Evolutionary conservation across 1,140 invertebrate species (phyloP).

Genomic region (Pomacea maculata): DNA sequence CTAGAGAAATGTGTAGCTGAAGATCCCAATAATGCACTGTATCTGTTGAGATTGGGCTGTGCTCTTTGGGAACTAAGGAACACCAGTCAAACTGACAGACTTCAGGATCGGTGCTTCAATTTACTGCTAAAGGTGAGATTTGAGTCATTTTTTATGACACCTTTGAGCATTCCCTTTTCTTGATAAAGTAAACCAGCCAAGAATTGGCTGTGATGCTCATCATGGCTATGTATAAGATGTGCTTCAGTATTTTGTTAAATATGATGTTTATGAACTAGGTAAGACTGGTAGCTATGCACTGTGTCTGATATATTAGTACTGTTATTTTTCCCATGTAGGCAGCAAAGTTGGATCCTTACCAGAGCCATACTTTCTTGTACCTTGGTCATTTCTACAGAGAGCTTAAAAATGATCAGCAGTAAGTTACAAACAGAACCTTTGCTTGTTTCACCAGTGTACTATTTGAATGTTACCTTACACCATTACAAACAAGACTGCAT

Average conservation of each 20-base stretch:
- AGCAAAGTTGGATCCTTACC: conserved; percentile 77
- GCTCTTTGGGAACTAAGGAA: conserved; percentile 74
- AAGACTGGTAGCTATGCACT: no score
- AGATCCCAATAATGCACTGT: conserved; percentile 29
- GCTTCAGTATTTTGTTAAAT: neutral
- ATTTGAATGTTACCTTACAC: no score
- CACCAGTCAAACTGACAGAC: conserved; percentile 17
- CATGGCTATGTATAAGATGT: neutral
- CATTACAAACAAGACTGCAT: no score
- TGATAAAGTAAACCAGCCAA: no score
- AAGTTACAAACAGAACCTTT: conserved; percentile 10
- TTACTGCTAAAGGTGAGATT: conserved; percentile 37
- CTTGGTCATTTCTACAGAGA: conserved; percentile 80
- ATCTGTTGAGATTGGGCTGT: conserved; percentile 68
- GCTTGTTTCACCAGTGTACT: no score
- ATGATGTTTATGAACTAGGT: conserved; percentile 3
- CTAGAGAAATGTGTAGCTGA: conserved; percentile 34
- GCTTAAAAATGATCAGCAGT: conserved; percentile 43
- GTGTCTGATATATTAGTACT: no score
- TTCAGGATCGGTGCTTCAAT: conserved; percentile 38
- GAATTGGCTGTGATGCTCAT: no score
- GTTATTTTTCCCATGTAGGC: conserved; percentile 75
- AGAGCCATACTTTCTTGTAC: conserved; percentile 78
- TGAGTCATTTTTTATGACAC: neutral
- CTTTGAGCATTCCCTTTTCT: no score